Base-by-base conservation (phyloP, 2,888 invertebrate genomes). In the Machimus atricapillus region DNA sequence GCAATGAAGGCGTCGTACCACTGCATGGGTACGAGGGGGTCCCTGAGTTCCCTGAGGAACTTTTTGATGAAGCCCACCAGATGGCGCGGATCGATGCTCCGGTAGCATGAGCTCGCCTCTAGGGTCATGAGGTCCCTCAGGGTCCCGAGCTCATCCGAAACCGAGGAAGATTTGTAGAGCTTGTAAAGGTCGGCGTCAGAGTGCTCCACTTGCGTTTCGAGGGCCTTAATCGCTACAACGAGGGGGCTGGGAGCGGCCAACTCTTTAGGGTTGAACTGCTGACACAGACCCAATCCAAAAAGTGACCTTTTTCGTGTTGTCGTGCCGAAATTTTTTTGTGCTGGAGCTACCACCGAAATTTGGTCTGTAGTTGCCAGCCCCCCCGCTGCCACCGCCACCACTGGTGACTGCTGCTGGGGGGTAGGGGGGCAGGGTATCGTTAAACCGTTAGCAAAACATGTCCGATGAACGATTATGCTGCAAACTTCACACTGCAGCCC, bases 21-120 rank as follows among this genome's bases (percentile, higher is more conserved):
- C 90, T 94, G 94, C 52, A 96, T 95, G 34, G 96, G 96, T 89
- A 96, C 95, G 85, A 96, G 93, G 5, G 96, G 96, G 91, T 96
- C 96, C 0, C 96, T 96, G 89, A 96, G 92, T 91, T 96, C 96
- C 78, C 95, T 92, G 73, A 96, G 92, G 91, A 95, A 96, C 91
- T 95, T 95, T 90, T 96, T 96, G 87, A 96, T 92, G 82, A 95
- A 93, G 89, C 94, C 94, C 58, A 90, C 89, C 19, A 90, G 85
- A 6, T 89, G 87, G 3, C 88, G 88, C 0, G 90, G 89, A 8
- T 89, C 87, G 3, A 89, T 87, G n/a, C 23, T 83, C 9, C 77
- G 9, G n/a, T 40, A 83, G 52, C 58, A 87, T 16, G 74, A 52
- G 31, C 40, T 87, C 14, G 76, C n/a, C 14, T 87, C 87, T 6